Evolutionary conservation across 2,888 invertebrate genomes (phyloP).

Genomic region (Anthophora plumipes): DNA sequence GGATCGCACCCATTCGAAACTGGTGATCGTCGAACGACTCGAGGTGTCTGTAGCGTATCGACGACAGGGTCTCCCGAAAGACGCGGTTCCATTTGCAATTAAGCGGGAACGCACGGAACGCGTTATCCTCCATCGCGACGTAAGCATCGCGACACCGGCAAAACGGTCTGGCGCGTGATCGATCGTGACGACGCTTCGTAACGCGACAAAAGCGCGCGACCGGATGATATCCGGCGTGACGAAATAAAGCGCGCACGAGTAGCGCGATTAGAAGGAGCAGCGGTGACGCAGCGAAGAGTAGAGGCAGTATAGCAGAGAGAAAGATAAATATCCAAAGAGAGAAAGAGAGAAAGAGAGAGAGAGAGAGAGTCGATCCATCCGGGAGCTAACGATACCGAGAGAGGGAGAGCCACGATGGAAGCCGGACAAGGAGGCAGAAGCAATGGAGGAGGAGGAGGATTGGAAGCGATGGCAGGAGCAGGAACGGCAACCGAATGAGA

Average conservation of each 20-base stretch:
- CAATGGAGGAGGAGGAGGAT: conserved; percentile 26
- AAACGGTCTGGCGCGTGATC: conserved; percentile 59
- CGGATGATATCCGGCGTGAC: conserved; percentile 44
- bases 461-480: conserved; percentile 27
- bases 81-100: too few relatives aligned
- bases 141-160: neutral
- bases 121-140: neutral
- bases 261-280: conserved; percentile 56
- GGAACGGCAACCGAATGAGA: conserved; percentile 15
- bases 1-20: too few relatives aligned
- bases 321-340: too few relatives aligned
- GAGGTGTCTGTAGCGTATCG: too few relatives aligned
- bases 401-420: conserved; percentile 21
- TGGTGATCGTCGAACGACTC: too few relatives aligned
- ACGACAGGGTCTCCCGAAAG: too few relatives aligned
- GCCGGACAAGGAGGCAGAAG: neutral
- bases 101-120: too few relatives aligned
- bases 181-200: conserved; percentile 55
- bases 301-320: too few relatives aligned
- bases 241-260: conserved; percentile 61
- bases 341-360: conserved; percentile 1
- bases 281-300: too few relatives aligned
- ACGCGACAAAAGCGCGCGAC: conserved; percentile 38
- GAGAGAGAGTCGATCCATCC: conserved; percentile 2
- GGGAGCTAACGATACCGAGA: conserved; percentile 24